phyloP scores from a whole-genome alignment of 2,113 vertebrate genomes.

The Orthonyx spaldingii region DNA sequence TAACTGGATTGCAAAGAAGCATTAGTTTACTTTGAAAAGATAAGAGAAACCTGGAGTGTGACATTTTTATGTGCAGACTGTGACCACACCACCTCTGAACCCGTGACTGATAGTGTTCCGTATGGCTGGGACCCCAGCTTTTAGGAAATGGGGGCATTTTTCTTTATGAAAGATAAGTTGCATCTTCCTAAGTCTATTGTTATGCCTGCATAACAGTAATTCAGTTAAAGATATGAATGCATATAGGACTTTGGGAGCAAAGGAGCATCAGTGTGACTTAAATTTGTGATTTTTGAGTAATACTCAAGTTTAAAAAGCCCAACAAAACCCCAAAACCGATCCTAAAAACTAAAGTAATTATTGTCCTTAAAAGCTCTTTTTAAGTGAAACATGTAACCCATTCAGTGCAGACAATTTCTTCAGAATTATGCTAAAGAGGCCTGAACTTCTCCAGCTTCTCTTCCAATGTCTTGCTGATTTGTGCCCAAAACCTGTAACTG shows the following conservation, averaged over 20 bases:
- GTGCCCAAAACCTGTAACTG: background rate
- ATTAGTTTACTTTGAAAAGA: background rate
- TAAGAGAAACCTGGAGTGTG: background rate
- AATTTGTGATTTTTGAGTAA: background rate
- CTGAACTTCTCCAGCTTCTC: background rate
- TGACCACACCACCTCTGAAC: background rate
- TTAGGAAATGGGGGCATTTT: background rate
- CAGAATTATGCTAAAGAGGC: background rate
- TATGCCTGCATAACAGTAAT: background rate
- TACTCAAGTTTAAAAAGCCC: fast-evolving
- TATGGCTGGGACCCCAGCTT: background rate
- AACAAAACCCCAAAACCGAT: background rate
- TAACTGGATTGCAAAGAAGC: background rate
- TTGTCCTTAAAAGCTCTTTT: background rate
- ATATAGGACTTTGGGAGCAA: background rate
- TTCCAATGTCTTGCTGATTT: background rate
- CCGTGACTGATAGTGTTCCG: background rate
- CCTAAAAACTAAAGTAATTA: background rate
- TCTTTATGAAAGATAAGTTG: background rate
- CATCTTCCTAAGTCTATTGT: background rate
- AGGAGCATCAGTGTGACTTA: background rate
- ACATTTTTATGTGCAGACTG: background rate
- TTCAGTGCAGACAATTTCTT: background rate
- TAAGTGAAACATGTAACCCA: background rate
- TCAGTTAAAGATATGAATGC: background rate